These are phyloP conservation scores for Tenebrosternarchus preto DNA, from an alignment of 2,113 vertebrate genomes.

Conservation along the genomic window DNA sequence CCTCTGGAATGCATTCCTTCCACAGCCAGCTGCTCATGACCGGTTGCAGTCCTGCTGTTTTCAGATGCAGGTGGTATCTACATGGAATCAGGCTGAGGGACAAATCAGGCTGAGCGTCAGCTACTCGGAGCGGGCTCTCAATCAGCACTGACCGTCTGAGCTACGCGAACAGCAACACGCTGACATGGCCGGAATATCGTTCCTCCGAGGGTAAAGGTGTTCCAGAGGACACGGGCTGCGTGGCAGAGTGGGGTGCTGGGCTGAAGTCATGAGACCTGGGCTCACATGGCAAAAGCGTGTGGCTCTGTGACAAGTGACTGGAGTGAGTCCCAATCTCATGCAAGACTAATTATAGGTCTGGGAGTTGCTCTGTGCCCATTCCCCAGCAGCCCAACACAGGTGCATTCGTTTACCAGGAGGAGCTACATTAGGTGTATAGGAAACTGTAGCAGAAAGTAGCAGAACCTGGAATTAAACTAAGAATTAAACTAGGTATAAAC, in stretches of 20 bases:
- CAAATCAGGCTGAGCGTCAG: neutral
- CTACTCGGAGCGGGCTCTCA: neutral
- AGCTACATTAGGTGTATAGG: neutral
- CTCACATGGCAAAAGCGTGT: conserved; percentile 28
- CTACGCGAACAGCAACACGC: neutral
- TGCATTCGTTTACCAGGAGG: too few relatives aligned
- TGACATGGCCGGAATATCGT: neutral
- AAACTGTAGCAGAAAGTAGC: neutral
- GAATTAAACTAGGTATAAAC: neutral
- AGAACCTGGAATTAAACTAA: neutral
- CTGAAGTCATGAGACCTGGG: conserved; percentile 12
- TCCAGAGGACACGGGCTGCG: neutral
- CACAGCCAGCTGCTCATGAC: neutral
- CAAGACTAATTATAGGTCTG: conserved; percentile 43
- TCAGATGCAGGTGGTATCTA: neutral
- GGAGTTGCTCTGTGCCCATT: neutral
- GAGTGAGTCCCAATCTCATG: neutral
- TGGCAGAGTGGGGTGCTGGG: neutral
- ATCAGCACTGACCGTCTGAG: neutral
- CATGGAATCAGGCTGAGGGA: neutral
- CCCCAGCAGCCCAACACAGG: neutral
- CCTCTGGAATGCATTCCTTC: neutral
- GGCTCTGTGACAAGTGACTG: conserved; percentile 35
- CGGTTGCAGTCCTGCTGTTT: neutral
- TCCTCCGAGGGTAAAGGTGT: neutral